Conservation (phyloP, 2,797 vertebrate genomes). For the Gambusia yucatana region DNA sequence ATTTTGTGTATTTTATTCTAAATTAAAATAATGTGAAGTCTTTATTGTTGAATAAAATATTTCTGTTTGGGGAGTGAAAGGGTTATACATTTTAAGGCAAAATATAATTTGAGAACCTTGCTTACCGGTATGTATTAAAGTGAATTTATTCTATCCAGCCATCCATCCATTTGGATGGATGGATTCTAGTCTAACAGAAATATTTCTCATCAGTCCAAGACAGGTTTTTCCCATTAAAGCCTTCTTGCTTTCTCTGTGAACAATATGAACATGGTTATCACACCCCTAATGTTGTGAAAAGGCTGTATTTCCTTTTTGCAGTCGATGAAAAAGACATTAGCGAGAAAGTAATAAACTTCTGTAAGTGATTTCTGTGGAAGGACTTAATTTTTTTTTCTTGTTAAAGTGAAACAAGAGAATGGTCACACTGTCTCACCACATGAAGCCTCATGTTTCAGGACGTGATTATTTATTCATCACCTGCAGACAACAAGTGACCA, state of each 20-base stretch:
- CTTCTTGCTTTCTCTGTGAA: neutral
- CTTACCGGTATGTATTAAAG: neutral
- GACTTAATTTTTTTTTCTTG: slow-evolving; percentile 6
- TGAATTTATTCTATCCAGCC: neutral
- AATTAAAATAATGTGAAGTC: neutral
- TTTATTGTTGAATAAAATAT: neutral
- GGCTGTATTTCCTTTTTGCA: neutral
- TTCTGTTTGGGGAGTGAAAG: neutral
- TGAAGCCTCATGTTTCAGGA: slow-evolving; percentile 53
- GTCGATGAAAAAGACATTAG: slow-evolving; percentile 5
- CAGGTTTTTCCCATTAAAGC: neutral
- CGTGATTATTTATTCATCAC: slow-evolving; percentile 67
- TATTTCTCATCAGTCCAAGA: too few relatives aligned
- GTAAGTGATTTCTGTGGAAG: neutral
- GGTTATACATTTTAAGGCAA: neutral
- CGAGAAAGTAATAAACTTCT: neutral
- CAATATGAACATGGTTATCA: neutral
- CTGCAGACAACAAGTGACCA: slow-evolving; percentile 44
- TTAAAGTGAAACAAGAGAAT: neutral
- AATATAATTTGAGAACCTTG: neutral
- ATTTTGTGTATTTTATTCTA: neutral
- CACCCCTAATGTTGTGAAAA: neutral
- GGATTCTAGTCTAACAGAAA: too few relatives aligned
- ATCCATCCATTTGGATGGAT: too few relatives aligned
- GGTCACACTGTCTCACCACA: neutral